phyloP scores from a whole-genome alignment of 1,140 invertebrate genomes.

The Calephelis virginiensis region DNA sequence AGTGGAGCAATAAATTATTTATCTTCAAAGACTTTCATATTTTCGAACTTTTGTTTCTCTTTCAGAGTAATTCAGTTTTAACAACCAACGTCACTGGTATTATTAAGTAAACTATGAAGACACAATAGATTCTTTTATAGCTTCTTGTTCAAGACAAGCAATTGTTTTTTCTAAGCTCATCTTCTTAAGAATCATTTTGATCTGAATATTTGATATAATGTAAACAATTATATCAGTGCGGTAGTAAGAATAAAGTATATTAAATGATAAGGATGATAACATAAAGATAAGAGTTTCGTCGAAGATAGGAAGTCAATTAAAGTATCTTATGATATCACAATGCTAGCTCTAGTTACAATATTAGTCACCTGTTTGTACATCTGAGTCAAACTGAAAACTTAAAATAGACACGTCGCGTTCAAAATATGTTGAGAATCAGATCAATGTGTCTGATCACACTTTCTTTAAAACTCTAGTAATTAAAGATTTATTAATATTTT shows the following conservation, averaged over 20 bases:
- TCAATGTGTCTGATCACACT: too few relatives aligned
- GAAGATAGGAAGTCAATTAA: conserved; percentile 45
- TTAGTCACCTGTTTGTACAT: conserved; percentile 56
- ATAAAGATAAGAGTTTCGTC: conserved; percentile 50
- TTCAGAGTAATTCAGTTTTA: conserved; percentile 51
- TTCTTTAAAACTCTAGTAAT: too few relatives aligned
- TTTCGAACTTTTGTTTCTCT: conserved; percentile 73
- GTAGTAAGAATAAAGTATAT: not conserved
- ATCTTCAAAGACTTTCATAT: conserved; percentile 74
- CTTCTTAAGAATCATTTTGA: not conserved
- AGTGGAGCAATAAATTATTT: conserved; percentile 74
- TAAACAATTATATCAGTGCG: not conserved
- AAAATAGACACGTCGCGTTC: conserved; percentile 44
- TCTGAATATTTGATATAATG: not conserved
- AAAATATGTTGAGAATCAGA: not conserved
- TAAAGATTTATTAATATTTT: too few relatives aligned
- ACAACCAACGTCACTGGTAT: conserved; percentile 56
- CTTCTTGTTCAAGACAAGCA: conserved; percentile 9
- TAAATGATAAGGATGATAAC: conserved; percentile 32
- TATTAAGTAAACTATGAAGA: conserved; percentile 46
- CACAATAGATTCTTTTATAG: conserved; percentile 21
- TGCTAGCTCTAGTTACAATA: conserved; percentile 34
- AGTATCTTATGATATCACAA: conserved; percentile 57
- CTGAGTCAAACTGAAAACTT: conserved; percentile 57
- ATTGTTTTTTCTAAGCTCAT: not conserved